Conservation (phyloP, 2,797 vertebrate genomes). For the Rhinella marina region DNA sequence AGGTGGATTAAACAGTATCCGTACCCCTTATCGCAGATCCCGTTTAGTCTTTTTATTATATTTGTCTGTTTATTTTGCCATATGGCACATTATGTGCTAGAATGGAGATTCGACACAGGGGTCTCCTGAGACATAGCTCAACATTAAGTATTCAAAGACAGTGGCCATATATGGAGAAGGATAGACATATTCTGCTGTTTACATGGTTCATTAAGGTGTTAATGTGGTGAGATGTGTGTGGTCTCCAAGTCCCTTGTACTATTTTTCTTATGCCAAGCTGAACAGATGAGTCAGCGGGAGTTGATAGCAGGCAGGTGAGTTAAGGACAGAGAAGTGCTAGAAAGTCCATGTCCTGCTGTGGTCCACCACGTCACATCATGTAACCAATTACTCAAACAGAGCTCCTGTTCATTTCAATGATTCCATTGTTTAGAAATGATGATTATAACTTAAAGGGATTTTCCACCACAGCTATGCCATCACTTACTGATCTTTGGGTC, state of each 20-base stretch:
- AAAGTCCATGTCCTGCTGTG: slow-evolving; percentile 34
- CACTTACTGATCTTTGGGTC: background rate
- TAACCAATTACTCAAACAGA: slow-evolving; percentile 40
- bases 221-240: slow-evolving; percentile 18
- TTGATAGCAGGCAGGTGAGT: slow-evolving; percentile 38
- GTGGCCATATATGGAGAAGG: slow-evolving; percentile 32
- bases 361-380: slow-evolving; percentile 53
- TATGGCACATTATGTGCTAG: slow-evolving; percentile 8
- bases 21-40: background rate
- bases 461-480: background rate
- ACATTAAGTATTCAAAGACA: slow-evolving; percentile 51
- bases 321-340: slow-evolving; percentile 31
- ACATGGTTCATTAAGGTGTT: slow-evolving; percentile 62
- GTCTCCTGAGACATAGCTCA: background rate
- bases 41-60: background rate
- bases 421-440: background rate
- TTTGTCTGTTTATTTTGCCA: background rate
- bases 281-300: slow-evolving; percentile 59
- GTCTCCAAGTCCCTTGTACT: slow-evolving; percentile 19
- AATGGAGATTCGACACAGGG: background rate
- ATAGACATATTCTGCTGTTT: slow-evolving; percentile 57
- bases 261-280: slow-evolving; percentile 42
- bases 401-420: background rate
- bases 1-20: slow-evolving; percentile 30
- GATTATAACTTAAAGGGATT: background rate